Evolutionary conservation across 2,797 vertebrate genomes (phyloP), one percentile per base, ranked within the genome.

Genomic region (Apogon hyalosoma): DNA sequence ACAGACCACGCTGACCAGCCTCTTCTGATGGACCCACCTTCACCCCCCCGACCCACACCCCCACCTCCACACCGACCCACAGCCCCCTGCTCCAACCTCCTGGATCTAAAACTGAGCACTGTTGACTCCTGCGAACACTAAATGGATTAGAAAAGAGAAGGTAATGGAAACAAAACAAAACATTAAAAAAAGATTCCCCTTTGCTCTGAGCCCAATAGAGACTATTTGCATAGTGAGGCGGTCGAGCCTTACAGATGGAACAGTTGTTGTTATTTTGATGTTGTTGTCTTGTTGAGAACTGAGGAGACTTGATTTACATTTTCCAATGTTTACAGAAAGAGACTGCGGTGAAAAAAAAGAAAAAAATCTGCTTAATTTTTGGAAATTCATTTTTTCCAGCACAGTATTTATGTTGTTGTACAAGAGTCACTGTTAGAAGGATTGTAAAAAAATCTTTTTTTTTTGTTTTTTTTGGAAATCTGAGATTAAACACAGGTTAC

Each of bases 321-420:
- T 92, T 90, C 85, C 83, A 84, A 90, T 87, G 88, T 94, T 94
- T 94, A 93, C 76, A 95, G 93, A 93, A 75, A 89, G 83, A 88
- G 87, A 92, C 93, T 87, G 91, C 91, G 58, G 72, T 59, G 65
- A 24, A 24, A 24, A 24, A 24, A 24, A 24, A 41, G 49, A 67
- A 59, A 69, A 63, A 77, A 80, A 90, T n/a, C 92, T 92, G 90
- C 90, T 93, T 92, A 89, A 92, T 91, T 92, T 92, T 80, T 67
- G 73, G 79, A 87, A 86, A 87, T 79, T 57, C 12, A 36, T 88
- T 85, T 83, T 88, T 90, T 88, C 92, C 94, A 94, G 94, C 94
- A 96, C 95, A 96, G 96, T 96, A 97, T 97, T 98, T 97, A 97
- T 97, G 96, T 96, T 95, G 92, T 93, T 96, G 96, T 98, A 96